Conservation (phyloP, 2,888 invertebrate species). For the Odontothrips loti region DNA sequence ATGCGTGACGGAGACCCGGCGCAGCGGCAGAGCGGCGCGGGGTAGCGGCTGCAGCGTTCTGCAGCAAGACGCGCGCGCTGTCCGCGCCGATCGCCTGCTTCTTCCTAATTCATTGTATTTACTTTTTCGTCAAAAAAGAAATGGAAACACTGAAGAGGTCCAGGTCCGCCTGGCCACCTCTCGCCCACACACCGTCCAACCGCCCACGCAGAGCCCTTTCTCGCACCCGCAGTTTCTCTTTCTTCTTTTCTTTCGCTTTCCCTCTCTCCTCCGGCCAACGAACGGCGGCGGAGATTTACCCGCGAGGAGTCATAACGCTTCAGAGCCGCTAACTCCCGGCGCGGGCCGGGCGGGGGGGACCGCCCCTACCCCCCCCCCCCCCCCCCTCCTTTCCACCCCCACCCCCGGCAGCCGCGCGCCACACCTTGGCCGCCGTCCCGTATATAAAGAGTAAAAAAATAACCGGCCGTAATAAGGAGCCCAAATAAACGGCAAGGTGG, state of each 20-base stretch:
- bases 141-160: too few relatives aligned
- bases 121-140: too few relatives aligned
- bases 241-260: too few relatives aligned
- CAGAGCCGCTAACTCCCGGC: not conserved
- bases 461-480: not conserved
- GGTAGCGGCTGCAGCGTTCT: too few relatives aligned
- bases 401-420: not conserved
- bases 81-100: too few relatives aligned
- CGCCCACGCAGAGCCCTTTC: not conserved
- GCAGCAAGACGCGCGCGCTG: too few relatives aligned
- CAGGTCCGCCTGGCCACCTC: too few relatives aligned
- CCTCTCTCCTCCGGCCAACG: not conserved
- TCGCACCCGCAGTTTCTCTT: not conserved
- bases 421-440: not conserved
- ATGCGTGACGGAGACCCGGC: not conserved
- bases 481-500: not conserved
- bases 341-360: not conserved
- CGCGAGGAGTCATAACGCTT: conserved; percentile 7
- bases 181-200: not conserved
- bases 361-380: too few relatives aligned
- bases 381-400: not conserved
- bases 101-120: too few relatives aligned
- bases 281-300: not conserved
- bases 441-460: conserved; percentile 16
- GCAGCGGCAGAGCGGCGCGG: too few relatives aligned